These are phyloP conservation scores for Tauraco erythrolophus DNA, from an alignment of 2,113 vertebrate species.

Conservation along the genomic window DNA sequence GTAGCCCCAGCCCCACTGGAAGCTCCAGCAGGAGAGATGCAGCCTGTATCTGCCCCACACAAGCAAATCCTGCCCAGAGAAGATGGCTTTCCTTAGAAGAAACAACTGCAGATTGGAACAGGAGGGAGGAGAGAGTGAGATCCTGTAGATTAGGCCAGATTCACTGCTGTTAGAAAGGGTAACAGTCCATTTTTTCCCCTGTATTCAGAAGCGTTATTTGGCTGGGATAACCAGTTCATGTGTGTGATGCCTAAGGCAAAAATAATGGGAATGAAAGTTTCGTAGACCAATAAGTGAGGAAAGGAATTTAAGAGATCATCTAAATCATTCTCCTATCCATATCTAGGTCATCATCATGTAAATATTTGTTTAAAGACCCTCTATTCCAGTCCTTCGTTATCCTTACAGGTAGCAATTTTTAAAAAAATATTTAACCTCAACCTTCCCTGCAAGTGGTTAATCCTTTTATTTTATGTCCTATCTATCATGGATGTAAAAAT, in stretches of 20 bases:
- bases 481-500: background rate
- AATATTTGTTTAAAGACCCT: background rate
- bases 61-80: background rate
- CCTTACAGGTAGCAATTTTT: background rate
- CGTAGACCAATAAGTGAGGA: background rate
- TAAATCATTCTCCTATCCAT: background rate
- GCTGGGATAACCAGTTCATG: background rate
- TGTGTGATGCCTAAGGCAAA: background rate
- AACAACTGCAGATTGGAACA: background rate
- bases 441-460: background rate
- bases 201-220: background rate
- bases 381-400: background rate
- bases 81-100: background rate
- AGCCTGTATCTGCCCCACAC: background rate
- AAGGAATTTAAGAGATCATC: background rate
- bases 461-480: background rate
- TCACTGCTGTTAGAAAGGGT: background rate
- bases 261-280: background rate
- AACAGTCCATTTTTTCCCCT: fast-evolving
- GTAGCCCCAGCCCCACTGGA: background rate
- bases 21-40: background rate
- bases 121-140: background rate
- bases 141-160: background rate
- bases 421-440: background rate
- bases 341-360: background rate